A percentile compares a stretch with the other conserved stretches of the same genome.
Evolutionary conservation across 2,888 invertebrate species (phyloP).

Genomic region (Epistrophe grossulariae): DNA sequence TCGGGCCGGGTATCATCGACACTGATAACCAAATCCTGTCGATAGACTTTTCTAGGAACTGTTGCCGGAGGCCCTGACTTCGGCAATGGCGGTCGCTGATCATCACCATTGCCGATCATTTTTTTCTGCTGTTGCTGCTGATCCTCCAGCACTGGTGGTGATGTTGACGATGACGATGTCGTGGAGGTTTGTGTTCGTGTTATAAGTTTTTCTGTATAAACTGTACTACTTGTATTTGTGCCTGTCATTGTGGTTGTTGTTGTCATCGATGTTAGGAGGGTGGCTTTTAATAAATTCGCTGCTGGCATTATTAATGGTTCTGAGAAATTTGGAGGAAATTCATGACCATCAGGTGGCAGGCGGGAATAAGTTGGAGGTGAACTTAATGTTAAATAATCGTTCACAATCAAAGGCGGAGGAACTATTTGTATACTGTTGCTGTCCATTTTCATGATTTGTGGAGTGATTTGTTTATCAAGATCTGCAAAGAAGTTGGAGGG

Average conservation of each 20-base stretch:
- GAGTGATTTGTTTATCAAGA: conserved; percentile 75
- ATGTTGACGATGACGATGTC: conserved; percentile 31
- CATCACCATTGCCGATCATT: conserved; percentile 45
- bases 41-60: conserved; percentile 82
- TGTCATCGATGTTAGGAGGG: conserved; percentile 78
- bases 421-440: conserved; percentile 78
- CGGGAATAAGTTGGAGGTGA: conserved; percentile 83
- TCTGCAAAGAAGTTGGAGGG: conserved; percentile 40
- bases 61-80: conserved; percentile 82
- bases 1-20: conserved; percentile 81
- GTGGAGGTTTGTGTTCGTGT: conserved; percentile 78
- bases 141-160: conserved; percentile 59
- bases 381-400: conserved; percentile 82
- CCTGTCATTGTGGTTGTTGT: conserved; percentile 77
- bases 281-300: conserved; percentile 78
- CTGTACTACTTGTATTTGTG: conserved; percentile 75
- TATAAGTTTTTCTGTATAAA: conserved; percentile 78
- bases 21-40: conserved; percentile 83
- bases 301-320: conserved; percentile 83
- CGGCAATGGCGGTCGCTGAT: conserved; percentile 82
- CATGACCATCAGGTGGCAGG: conserved; percentile 84
- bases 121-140: conserved; percentile 60
- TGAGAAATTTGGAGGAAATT: conserved; percentile 84
- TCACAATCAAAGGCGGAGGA: conserved; percentile 81
- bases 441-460: conserved; percentile 77